phyloP scores from a whole-genome alignment of 1,140 invertebrate genomes.

The Chionoecetes opilio region DNA sequence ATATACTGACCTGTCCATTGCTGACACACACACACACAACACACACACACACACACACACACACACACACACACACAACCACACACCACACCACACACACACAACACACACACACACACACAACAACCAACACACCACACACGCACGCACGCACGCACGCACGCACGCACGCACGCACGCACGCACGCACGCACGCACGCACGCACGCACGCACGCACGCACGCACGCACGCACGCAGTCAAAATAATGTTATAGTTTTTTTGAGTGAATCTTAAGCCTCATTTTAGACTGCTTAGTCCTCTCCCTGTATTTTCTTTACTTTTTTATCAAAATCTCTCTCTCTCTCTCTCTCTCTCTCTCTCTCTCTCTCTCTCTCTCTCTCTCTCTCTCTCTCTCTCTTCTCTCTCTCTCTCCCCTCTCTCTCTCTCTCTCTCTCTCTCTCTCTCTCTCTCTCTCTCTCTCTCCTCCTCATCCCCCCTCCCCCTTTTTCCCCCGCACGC shows the following conservation, averaged over 20 bases:
- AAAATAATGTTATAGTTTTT: not conserved
- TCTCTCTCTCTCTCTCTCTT: not conserved
- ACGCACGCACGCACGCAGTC: too few species aligned
- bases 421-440: not conserved
- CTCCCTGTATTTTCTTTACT: too few species aligned
- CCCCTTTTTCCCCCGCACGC: not conserved
- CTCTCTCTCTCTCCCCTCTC: not conserved
- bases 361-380: not conserved
- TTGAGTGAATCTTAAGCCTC: too few species aligned
- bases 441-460: not conserved
- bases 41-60: conserved; percentile 27
- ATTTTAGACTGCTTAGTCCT: not conserved
- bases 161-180: conserved; percentile 23
- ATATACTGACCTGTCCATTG: too few species aligned
- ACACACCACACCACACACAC: conserved; percentile 2
- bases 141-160: conserved; percentile 1
- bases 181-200: conserved; percentile 23
- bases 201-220: too few species aligned
- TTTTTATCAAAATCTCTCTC: too few species aligned
- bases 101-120: not conserved
- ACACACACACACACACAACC: conserved; percentile 6
- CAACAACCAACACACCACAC: not conserved
- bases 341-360: not conserved
- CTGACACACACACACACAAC: not conserved
- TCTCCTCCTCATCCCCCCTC: too few species aligned